phyloP scores from a whole-genome alignment of 53 echinoderm and acorn worm genomes.

The Hippasteria phrygiana region DNA sequence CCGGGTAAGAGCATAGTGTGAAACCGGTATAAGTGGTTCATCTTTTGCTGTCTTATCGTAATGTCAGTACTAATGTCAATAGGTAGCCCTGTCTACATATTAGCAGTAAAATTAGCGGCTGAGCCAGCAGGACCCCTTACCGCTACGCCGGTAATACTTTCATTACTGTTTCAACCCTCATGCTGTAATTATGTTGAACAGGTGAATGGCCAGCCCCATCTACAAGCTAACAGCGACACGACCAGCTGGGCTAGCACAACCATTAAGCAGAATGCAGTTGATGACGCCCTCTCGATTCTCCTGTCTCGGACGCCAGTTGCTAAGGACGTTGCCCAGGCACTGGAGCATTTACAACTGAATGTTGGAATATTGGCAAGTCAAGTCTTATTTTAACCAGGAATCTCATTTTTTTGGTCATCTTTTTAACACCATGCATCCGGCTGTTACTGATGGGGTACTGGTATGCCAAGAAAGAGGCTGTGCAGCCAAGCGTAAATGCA shows the following conservation, averaged over 20 bases:
- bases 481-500: too few species aligned
- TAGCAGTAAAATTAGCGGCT: neutral
- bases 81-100: too few species aligned
- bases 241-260: conserved; percentile 75
- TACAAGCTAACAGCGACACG: conserved; percentile 60
- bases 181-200: neutral
- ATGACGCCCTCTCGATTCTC: conserved; percentile 83
- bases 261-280: conserved; percentile 80
- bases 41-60: too few species aligned
- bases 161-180: neutral
- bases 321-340: conserved; percentile 67
- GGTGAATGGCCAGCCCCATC: conserved; percentile 90
- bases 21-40: too few species aligned
- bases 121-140: neutral
- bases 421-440: too few species aligned
- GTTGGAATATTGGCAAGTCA: conserved; percentile 78
- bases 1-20: too few species aligned
- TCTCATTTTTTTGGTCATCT: too few species aligned
- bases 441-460: too few species aligned
- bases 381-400: too few species aligned
- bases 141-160: too few species aligned
- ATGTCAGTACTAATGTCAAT: too few species aligned
- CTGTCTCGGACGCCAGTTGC: conserved; percentile 72
- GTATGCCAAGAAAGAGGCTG: too few species aligned
- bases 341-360: conserved; percentile 67